Evolutionary conservation across 2,113 vertebrate species (phyloP), one percentile per base, ranked within the genome.

Genomic region (Nycticebus coucang): DNA sequence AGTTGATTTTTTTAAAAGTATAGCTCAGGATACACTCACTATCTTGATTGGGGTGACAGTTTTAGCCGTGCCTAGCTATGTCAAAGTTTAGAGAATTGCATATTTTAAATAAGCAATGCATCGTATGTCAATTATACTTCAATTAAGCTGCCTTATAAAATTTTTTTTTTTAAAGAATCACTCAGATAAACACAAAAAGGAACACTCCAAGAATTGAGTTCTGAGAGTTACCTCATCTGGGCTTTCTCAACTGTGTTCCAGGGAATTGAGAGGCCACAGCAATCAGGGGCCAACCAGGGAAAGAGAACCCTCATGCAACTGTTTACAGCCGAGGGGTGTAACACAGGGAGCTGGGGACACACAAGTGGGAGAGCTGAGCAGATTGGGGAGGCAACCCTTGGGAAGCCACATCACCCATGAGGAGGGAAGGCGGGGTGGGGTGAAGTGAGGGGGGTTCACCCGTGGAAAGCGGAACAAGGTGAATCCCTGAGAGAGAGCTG

Each of bases 221-320:
- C 75, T 41, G 35, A 84, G 57, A 10, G 12, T 59, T 45, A 17
- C 19, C 41, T 26, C 21, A 18, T 24, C 33, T 55, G 21, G 26
- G 53, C 28, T 57, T 94, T 93, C 78, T 80, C 55, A 88, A 10
- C 83, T 78, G 24, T 62, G 33, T 57, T 88, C 28, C 26, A 59
- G 69, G 21, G 10, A 75, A 82, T 1, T 35, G 59, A 77, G 66
- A 85, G 9, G 15, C 45, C 1, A 0, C 0, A 18, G 33, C 2
- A 37, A 17, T 68, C 41, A 60, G 59, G 17, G 45, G 24, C 85
- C 55, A 60, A 10, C 17, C 13, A 41, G 81, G 64, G 5, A 75
- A 74, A 90, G 12, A 50, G 2, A 81, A 72, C 28, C 13, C 72
- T 55, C 60, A n/a, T 33, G 4, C 22, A 60, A 75, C 24, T n/a